These are phyloP conservation scores for Pachyseris speciosa DNA, from an alignment of 64 coral and sea anemone species.

Conservation along the genomic window DNA sequence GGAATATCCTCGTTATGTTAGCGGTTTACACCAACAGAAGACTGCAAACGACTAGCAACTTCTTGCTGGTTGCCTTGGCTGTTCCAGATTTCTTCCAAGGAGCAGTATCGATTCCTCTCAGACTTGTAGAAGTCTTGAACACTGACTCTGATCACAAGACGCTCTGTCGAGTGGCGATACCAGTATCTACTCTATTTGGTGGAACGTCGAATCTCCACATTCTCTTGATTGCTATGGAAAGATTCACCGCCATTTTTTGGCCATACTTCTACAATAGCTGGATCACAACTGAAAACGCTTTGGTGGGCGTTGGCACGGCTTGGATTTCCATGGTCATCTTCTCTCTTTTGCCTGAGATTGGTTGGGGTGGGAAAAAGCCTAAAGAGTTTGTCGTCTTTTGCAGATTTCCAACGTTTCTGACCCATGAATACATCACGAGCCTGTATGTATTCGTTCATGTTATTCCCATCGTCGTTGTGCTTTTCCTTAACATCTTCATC, in stretches of 20 bases:
- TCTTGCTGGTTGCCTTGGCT: constrained; percentile 72
- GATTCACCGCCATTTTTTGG: constrained; percentile 65
- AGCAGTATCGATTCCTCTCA: constrained; percentile 70
- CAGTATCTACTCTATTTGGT: constrained; percentile 68
- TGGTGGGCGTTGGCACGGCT: neutral
- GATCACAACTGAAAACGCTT: constrained; percentile 37
- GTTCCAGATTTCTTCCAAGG: constrained; percentile 86
- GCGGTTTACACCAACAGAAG: constrained; percentile 55
- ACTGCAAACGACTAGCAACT: constrained; percentile 80
- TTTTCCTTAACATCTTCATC: constrained; percentile 70
- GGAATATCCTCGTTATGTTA: constrained; percentile 74
- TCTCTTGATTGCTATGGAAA: constrained; percentile 71
- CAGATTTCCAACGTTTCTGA: constrained; percentile 72
- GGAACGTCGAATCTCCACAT: constrained; percentile 83
- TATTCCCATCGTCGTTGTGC: constrained; percentile 69
- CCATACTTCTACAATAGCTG: constrained; percentile 68
- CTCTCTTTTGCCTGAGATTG: constrained; percentile 36
- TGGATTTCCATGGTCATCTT: constrained; percentile 53
- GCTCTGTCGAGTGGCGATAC: constrained; percentile 69
- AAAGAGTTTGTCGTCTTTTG: constrained; percentile 18
- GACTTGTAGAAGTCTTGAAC: constrained; percentile 53
- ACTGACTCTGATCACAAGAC: neutral
- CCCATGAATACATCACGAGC: constrained; percentile 52
- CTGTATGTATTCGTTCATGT: constrained; percentile 72
- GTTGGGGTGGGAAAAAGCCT: constrained; percentile 40